Base-by-base conservation (phyloP, 37 sponge, comb jelly and placozoan genomes). In the Sycon ciliatum region DNA sequence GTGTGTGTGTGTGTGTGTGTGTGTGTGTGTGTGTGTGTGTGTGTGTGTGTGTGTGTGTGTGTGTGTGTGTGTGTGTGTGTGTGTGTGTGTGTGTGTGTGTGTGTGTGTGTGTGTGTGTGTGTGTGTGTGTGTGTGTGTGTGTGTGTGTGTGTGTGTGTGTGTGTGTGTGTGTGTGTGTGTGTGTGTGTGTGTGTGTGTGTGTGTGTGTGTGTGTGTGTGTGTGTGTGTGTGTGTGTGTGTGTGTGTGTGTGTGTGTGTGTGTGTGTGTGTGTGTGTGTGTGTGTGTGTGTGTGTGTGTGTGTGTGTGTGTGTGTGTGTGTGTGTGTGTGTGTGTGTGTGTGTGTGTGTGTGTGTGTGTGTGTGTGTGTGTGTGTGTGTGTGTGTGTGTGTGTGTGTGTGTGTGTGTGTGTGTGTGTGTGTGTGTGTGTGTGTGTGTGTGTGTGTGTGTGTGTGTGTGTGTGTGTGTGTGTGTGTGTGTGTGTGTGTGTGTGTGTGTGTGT, bases 261-360 rank as follows among this genome's bases (percentile, higher is more conserved):
- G 23, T 22, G 32, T 80, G 54, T 56, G 54, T 52, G 73, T 20
- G 73, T 54, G 37, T 32, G 37, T 24, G 37, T 67, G 37, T 34
- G 69, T 34, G 34, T 32, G 37, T 67, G 34, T 24, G 37, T 67
- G 37, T 34, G 36, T 32, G 34, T 24, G 37, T 34, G 34, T 32
- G 37, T 24, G 34, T 24, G 34, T 67, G 69, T 24, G 69, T 67
- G 69, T 67, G 39, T 46, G 39, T 46, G 46, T 69, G 24, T 69
- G 39, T 46, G 74, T 46, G 61, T 73, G 74, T 20, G 49, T 40
- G 72, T 37, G 40, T 3, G 37, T 37, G 71, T 71, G 55, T 71
- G 72, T 71, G 55, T 71, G 55, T 71, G 55, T 71, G 72, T 71
- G 72, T 4, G 65, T 42, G 72, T 74, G 71, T 32, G 71, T 20